Percentiles rank a stretch among this genome's conserved stretches.
These are phyloP conservation scores for Eudemis profundana DNA, from an alignment of 2,888 invertebrate species.

Conservation along the genomic window DNA sequence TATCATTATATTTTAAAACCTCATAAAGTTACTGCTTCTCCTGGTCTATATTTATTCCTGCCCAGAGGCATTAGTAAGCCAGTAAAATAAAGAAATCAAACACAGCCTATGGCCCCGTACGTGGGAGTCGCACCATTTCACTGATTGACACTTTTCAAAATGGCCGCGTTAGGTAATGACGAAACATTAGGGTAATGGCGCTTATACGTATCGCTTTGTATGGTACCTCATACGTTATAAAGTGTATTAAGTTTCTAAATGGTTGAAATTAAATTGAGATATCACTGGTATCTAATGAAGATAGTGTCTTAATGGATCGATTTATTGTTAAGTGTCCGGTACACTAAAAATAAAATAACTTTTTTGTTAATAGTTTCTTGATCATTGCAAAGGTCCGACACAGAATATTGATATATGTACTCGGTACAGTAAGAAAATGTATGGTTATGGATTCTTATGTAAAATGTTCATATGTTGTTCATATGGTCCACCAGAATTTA, in stretches of 20 bases:
- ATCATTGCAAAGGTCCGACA: too few relatives aligned
- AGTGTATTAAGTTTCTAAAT: conserved; percentile 23
- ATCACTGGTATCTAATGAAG: conserved; percentile 13
- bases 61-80: conserved; percentile 25
- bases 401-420: too few relatives aligned
- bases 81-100: conserved; percentile 34
- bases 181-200: conserved; percentile 36
- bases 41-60: neutral
- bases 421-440: too few relatives aligned
- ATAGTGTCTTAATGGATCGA: conserved; percentile 34
- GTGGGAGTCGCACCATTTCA: conserved; percentile 41
- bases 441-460: too few relatives aligned
- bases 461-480: too few relatives aligned
- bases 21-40: neutral
- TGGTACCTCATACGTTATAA: conserved; percentile 10
- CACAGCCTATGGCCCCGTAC: conserved; percentile 23
- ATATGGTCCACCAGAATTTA: too few relatives aligned
- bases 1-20: too few relatives aligned
- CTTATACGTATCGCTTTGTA: conserved; percentile 27
- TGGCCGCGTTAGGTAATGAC: conserved; percentile 33
- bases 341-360: too few relatives aligned
- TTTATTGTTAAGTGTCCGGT: too few relatives aligned
- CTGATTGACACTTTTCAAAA: conserved; percentile 41
- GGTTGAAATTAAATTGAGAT: conserved; percentile 31
- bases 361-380: too few relatives aligned